Evolutionary conservation across 1,140 invertebrate species (phyloP).

Genomic region (Lucilia cuprina): DNA sequence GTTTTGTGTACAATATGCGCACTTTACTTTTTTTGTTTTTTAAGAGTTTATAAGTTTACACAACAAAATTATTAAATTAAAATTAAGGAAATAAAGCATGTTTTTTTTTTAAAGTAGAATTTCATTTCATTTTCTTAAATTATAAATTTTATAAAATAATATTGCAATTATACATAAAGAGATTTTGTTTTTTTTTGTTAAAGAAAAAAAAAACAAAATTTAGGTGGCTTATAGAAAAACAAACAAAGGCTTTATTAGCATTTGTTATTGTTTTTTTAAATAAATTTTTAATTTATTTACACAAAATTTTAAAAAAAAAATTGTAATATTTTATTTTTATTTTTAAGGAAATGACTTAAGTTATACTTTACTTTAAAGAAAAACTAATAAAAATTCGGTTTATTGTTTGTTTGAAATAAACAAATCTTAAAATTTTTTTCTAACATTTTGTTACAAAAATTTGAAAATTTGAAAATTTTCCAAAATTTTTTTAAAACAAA

Average conservation of each 20-base stretch:
- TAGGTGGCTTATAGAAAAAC: neutral
- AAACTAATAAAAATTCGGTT: too few species aligned
- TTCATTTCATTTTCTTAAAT: neutral
- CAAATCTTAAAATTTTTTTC: too few species aligned
- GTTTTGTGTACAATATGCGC: constrained; percentile 6
- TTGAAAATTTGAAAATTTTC: too few species aligned
- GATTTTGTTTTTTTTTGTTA: neutral
- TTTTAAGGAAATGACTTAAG: too few species aligned
- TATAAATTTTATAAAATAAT: constrained; percentile 3
- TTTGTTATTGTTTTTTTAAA: neutral
- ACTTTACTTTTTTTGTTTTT: neutral
- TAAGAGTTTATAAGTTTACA: neutral
- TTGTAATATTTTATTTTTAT: too few species aligned
- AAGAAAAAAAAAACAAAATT: neutral
- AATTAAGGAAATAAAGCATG: neutral
- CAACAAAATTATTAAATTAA: neutral
- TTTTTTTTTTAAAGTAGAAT: neutral
- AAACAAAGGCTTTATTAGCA: neutral
- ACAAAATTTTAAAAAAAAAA: neutral
- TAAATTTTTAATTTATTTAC: neutral
- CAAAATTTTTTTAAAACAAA: too few species aligned
- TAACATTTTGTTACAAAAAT: too few species aligned
- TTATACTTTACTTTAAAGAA: too few species aligned
- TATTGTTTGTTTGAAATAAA: too few species aligned
- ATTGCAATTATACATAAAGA: neutral